Base-by-base conservation (phyloP, 2,113 vertebrate species). In the Antechinus stuartii region DNA sequence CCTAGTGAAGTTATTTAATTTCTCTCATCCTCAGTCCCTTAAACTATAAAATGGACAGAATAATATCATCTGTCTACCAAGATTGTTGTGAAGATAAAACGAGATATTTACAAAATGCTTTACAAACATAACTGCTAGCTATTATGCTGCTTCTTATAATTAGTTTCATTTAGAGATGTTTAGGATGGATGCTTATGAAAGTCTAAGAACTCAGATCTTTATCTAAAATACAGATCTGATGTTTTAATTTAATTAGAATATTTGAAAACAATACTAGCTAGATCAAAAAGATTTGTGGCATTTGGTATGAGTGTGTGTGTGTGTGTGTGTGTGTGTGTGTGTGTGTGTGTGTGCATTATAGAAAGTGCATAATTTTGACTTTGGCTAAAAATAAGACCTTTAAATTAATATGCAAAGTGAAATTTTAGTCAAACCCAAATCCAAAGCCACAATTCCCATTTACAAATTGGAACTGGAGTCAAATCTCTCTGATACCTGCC, bases 401-500 rank as follows among this genome's bases (percentile, higher is more conserved):
- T 90, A 52, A 89, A 35, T 93, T 92, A 92, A 95, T 91, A 54
- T 57, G 14, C 26, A 94, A 94, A 94, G 47, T 68, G 50, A 84
- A 95, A 47, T 57, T 94, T 93, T 84, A 50, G 93, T 93, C 54
- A 89, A 91, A 42, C 91, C 93, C 91, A 92, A 96, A 94, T 96
- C 92, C 91, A 94, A 91, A 93, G 61, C 84, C 89, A 57, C 50
- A n/a, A 92, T 56, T 27, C n/a, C 26, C 47, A 92, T 94, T 95
- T 93, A 91, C 94, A 96, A 90, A 54, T 55, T 96, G 94, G 91
- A 96, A 93, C 55, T 91, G 9, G 54, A 95, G 26, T 97, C 55
- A 91, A 94, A 95, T 96, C 56, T 90, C 56, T 92, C 30, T 30
- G 89, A 96, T 93, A 12, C 22, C 92, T 90, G 90, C 91, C 96